Evolutionary conservation across 2,797 vertebrate genomes (phyloP), one percentile per base, ranked within the genome.

Genomic region (Thaleichthys pacificus): DNA sequence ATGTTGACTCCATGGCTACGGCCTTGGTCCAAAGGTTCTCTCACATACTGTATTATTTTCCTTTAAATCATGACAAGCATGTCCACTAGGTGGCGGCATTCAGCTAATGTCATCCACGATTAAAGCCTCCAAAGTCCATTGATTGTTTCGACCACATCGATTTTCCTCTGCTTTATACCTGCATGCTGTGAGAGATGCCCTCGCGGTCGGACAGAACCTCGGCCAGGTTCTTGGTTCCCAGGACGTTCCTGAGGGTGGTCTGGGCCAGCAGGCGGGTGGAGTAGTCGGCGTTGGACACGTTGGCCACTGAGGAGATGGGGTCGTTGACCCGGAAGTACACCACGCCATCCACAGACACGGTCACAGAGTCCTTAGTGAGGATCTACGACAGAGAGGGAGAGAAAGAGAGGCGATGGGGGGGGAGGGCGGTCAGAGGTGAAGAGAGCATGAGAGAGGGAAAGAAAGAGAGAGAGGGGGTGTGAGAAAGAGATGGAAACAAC

Each of bases 301-400:
- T 94, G 75, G 92, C 92, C 74, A 95, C 94, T 0, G 93, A 92
- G 11, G 92, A 90, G 3, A 95, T 93, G 70, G 94, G 93, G 77
- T 93, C 91, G n/a, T 26, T 91, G 74, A 95, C 93, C 3, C 92
- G 80, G 89, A 94, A 94, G 78, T 94, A 95, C 24, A 95, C 93
- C 14, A 95, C 94, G 3, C 93, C 94, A 2, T 94, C 94, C 78
- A 95, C 94, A 38, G 62, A 71, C 12, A 95, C 74, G 0, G 93
- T 94, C 21, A 95, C 94, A 0, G 93, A 94, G 83, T 95, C 94
- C 72, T 94, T 94, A 26, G 94, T 94, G 71, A 95, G 81, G 83
- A 95, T 92, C 94, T 95, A 22, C 9, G 35, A 22, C 35, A 49
- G 9, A 58, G 9, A 60, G 22, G 24, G 19, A 21, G 2, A 35